Percentiles rank a stretch among this genome's conserved stretches.
These are phyloP conservation scores for Beris morrisii DNA, from an alignment of 2,888 invertebrate genomes.

Conservation along the genomic window DNA sequence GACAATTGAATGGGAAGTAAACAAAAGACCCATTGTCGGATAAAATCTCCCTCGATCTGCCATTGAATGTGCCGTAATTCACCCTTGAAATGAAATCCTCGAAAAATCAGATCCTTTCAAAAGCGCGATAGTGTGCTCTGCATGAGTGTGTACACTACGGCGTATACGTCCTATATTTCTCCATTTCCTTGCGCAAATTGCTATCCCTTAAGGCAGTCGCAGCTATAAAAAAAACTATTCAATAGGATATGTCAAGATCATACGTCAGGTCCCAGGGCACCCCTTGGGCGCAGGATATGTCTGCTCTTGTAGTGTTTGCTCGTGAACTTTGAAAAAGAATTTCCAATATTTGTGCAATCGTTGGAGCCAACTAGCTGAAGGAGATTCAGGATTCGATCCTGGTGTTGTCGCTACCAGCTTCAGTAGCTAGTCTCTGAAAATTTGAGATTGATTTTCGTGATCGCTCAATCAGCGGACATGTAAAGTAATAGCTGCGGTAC, in stretches of 20 bases:
- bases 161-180: too few species aligned
- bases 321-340: too few species aligned
- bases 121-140: not conserved
- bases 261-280: constrained; percentile 13
- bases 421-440: constrained; percentile 11
- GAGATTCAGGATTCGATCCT: too few species aligned
- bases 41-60: constrained; percentile 35
- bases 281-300: too few species aligned
- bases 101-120: constrained; percentile 36
- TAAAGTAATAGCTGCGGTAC: not conserved
- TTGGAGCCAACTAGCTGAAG: too few species aligned
- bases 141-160: not conserved
- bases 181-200: too few species aligned
- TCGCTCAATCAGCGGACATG: constrained; percentile 16
- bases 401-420: too few species aligned
- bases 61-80: constrained; percentile 34
- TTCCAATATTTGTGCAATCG: too few species aligned
- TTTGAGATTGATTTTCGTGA: constrained; percentile 17
- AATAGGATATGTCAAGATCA: constrained; percentile 24
- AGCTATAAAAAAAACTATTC: constrained; percentile 11
- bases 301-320: too few species aligned
- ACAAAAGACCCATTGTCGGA: constrained; percentile 30
- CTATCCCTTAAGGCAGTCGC: constrained; percentile 17
- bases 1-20: not conserved
- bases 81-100: constrained; percentile 37